Evolutionary conservation across 2,797 vertebrate genomes (phyloP).

Genomic region (Leontocebus nigricollis): DNA sequence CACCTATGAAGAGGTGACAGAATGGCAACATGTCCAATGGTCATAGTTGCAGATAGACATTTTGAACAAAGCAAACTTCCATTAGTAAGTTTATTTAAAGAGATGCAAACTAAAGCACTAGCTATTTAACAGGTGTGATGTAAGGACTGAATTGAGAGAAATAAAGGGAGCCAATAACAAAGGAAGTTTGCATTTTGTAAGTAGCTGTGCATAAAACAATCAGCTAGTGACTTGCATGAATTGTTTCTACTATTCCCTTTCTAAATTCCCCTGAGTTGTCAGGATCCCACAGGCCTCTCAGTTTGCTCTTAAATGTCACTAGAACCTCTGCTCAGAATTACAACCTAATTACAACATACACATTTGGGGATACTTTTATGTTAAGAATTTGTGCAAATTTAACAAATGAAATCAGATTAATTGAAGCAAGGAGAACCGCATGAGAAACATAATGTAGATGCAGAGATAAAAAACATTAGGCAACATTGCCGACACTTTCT

Average conservation of each 20-base stretch:
- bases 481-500: constrained; percentile 56
- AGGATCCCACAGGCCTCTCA: not conserved
- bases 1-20: not conserved
- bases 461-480: constrained; percentile 29
- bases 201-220: constrained; percentile 9
- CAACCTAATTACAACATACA: constrained; percentile 59
- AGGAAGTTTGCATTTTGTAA: constrained; percentile 31
- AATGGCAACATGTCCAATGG: not conserved
- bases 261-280: not conserved
- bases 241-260: constrained; percentile 6
- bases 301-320: constrained; percentile 63
- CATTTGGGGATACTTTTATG: constrained; percentile 53
- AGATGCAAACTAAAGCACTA: not conserved
- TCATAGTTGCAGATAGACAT: not conserved
- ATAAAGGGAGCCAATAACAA: not conserved
- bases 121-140: not conserved
- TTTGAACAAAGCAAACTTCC: not conserved
- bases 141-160: not conserved
- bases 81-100: not conserved
- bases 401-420: constrained; percentile 53
- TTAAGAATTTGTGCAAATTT: constrained; percentile 61
- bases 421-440: constrained; percentile 8
- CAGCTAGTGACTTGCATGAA: not conserved
- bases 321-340: constrained; percentile 65
- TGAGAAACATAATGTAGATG: constrained; percentile 45